Conservation (phyloP, 2,797 vertebrate genomes). For the Zonotrichia albicollis region DNA sequence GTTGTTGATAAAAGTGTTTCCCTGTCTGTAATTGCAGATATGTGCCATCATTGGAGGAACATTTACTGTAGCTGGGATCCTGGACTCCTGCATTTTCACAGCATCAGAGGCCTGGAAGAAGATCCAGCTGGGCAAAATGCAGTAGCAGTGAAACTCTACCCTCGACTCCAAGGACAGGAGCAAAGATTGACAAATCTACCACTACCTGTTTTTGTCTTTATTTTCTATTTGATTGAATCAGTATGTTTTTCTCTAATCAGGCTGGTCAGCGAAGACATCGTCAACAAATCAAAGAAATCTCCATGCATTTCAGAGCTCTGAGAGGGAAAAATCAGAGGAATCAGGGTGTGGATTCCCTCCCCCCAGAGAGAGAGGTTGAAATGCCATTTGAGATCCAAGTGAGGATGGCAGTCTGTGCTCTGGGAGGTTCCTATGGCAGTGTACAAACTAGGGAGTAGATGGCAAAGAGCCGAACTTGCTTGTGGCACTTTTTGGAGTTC, state of each 20-base stretch:
- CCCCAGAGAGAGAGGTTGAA: neutral
- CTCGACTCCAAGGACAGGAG: constrained; percentile 21
- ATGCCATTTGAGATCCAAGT: neutral
- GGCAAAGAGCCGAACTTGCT: constrained; percentile 18
- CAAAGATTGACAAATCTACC: constrained; percentile 45
- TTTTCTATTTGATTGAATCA: constrained; percentile 63
- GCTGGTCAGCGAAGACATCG: constrained; percentile 42
- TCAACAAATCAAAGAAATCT: constrained; percentile 56
- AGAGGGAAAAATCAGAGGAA: constrained; percentile 15
- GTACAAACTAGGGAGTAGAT: constrained; percentile 2
- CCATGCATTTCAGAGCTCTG: constrained; percentile 51
- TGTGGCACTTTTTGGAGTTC: constrained; percentile 54
- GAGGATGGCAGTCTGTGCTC: neutral
- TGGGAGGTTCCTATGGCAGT: neutral
- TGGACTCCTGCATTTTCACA: constrained; percentile 98
- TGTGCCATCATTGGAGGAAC: constrained; percentile 98
- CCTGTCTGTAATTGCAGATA: constrained; percentile 79
- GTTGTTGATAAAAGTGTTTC: neutral
- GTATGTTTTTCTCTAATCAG: constrained; percentile 58
- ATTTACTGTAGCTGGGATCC: constrained; percentile 97
- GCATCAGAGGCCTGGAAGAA: constrained; percentile 99
- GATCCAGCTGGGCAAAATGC: constrained; percentile 97
- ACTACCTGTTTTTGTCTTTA: constrained; percentile 63
- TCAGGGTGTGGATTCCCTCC: neutral
- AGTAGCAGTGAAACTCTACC: constrained; percentile 61